Evolutionary conservation across 2,113 vertebrate species (phyloP).

Genomic region (Ptychochromis oligacanthus): DNA sequence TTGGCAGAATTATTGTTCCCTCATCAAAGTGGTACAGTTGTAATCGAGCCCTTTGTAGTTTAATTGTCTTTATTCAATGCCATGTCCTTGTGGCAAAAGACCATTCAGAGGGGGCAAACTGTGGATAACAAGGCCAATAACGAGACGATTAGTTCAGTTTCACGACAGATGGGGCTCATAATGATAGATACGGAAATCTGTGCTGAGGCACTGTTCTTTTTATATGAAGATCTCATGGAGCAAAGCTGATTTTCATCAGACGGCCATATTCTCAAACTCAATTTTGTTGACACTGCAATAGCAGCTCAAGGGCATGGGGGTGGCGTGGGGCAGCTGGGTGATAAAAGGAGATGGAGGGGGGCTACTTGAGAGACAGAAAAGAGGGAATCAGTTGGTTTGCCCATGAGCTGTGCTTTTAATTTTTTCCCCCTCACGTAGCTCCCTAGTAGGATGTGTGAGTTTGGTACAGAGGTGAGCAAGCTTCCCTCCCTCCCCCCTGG

Average conservation of each 20-base stretch:
- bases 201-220: conserved; percentile 32
- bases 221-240: conserved; percentile 49
- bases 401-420: conserved; percentile 70
- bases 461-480: conserved; percentile 67
- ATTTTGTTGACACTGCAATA: conserved; percentile 71
- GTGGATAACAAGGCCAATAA: conserved; percentile 61
- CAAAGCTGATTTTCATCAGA: conserved; percentile 60
- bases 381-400: conserved; percentile 63
- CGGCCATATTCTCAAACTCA: conserved; percentile 46
- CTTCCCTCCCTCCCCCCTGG: conserved; percentile 47
- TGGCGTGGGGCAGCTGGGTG: conserved; percentile 31
- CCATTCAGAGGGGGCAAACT: conserved; percentile 43
- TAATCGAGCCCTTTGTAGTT: conserved; percentile 73
- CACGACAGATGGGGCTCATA: conserved; percentile 35
- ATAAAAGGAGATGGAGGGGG: conserved; percentile 47
- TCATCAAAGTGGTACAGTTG: conserved; percentile 68
- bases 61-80: conserved; percentile 72
- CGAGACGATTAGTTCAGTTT: conserved; percentile 51
- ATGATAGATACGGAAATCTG: conserved; percentile 46
- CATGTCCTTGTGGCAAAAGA: conserved; percentile 55
- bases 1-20: conserved; percentile 64
- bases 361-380: conserved; percentile 66
- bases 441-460: conserved; percentile 67
- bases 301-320: conserved; percentile 45
- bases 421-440: conserved; percentile 49